These are phyloP conservation scores for Ornithoptera alexandrae DNA, from an alignment of 2,888 invertebrate species.

Conservation along the genomic window DNA sequence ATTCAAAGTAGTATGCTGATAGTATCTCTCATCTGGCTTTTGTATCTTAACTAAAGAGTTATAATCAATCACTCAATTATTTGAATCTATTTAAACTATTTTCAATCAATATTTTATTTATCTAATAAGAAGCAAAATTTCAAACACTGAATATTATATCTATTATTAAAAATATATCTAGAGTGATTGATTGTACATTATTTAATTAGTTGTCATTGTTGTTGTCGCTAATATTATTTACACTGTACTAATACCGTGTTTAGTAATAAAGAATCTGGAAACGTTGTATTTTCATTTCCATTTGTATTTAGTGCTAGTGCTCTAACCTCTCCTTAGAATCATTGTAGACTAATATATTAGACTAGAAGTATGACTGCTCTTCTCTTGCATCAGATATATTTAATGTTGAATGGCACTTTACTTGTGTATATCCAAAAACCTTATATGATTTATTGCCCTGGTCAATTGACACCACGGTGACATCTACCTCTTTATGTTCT, in stretches of 20 bases:
- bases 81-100: not conserved
- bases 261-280: conserved; percentile 28
- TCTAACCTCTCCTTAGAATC: conserved; percentile 1
- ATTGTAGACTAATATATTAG: conserved; percentile 14
- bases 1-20: not conserved
- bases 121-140: not conserved
- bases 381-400: too few species aligned
- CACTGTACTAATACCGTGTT: conserved; percentile 28
- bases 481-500: too few species aligned
- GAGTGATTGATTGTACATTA: conserved; percentile 16
- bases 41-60: not conserved
- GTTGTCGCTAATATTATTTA: conserved; percentile 25
- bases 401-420: too few species aligned
- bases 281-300: conserved; percentile 28
- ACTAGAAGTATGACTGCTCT: too few species aligned
- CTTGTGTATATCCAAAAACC: too few species aligned
- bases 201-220: not conserved
- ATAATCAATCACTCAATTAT: conserved; percentile 11
- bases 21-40: conserved; percentile 2
- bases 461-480: too few species aligned
- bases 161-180: too few species aligned
- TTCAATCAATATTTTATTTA: not conserved
- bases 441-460: too few species aligned
- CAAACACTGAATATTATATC: not conserved
- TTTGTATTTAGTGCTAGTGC: conserved; percentile 2